Base-by-base conservation (phyloP, 1,140 invertebrate genomes). In the Rhagoletis pomonella region DNA sequence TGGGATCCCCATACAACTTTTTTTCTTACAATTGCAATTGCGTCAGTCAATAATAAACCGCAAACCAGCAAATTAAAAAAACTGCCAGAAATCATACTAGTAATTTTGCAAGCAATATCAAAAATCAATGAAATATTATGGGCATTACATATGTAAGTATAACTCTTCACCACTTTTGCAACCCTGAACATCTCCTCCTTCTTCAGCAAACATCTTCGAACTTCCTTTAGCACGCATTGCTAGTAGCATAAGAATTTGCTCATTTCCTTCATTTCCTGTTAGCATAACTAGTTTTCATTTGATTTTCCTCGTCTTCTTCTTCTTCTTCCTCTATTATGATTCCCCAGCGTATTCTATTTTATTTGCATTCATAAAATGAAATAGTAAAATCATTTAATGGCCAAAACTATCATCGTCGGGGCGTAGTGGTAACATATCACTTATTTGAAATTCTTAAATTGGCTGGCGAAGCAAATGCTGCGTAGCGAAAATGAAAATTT, bases 231-330 rank as follows among this genome's bases (percentile, higher is more conserved):
- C 12, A 73, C 0, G 44, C 39, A 73, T 73, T 42, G 67, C 42
- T 10, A 47, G 67, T 42, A 73, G 67, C 10, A 47, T 73, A 47
- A 47, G 42, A 73, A 73, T 73, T 73, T 44, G 42, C 42, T 73
- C 39, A 73, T 73, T 73, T 73, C 67, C 67, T 42, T 73, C 5
- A 14, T 42, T 73, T 73, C 14, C 42, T 73, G 14, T 73, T 73
- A 14, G 14, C 67, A n/a, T 47, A 73, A 2, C 67, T 42, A n/a
- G 9, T 17, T 14, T 1, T 4, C 50, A 55, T 55, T 55, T 55
- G 50, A 55, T 55, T 55, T 55, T 9, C n/a, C n/a, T n/a, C n/a
- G n/a, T n/a, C n/a, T n/a, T n/a, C n/a, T n/a, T n/a, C n/a, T n/a
- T n/a, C 42, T 73, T 47, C 39, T 14, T 3, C 10, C 42, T 1